These are phyloP conservation scores for Calameuta filiformis DNA, from an alignment of 2,888 invertebrate species.

Conservation along the genomic window DNA sequence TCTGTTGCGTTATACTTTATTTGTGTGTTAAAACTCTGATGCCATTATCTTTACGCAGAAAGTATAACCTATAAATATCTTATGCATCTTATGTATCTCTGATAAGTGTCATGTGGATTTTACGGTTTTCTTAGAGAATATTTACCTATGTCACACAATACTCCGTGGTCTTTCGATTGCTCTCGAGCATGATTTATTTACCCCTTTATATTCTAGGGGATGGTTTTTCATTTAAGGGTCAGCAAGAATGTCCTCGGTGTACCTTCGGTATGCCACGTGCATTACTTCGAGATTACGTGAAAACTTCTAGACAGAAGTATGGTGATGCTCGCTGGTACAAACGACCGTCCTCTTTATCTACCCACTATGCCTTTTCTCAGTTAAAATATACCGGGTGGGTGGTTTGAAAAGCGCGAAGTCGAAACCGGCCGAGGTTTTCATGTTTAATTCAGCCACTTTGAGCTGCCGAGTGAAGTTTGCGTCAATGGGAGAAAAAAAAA, in stretches of 20 bases:
- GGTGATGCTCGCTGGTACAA: neutral
- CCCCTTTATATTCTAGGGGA: neutral
- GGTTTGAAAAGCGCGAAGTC: neutral
- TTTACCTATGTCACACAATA: neutral
- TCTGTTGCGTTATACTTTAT: neutral
- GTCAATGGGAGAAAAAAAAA: neutral
- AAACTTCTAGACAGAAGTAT: neutral
- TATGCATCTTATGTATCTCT: neutral
- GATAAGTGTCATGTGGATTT: neutral
- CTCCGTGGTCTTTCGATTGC: neutral
- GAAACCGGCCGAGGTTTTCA: neutral
- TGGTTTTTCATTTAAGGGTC: neutral
- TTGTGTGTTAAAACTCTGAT: too few species aligned
- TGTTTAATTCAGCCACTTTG: neutral
- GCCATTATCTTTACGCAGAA: neutral
- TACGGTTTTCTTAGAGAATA: neutral
- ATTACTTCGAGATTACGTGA: neutral
- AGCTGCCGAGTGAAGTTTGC: neutral
- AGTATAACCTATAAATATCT: neutral
- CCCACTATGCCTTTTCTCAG: neutral
- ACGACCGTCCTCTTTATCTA: neutral
- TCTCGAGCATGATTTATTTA: neutral
- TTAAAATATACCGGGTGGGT: neutral
- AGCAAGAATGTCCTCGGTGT: neutral
- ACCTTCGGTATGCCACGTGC: neutral